Evolutionary conservation across 2,888 invertebrate genomes (phyloP).

Genomic region (Aquatica leii): DNA sequence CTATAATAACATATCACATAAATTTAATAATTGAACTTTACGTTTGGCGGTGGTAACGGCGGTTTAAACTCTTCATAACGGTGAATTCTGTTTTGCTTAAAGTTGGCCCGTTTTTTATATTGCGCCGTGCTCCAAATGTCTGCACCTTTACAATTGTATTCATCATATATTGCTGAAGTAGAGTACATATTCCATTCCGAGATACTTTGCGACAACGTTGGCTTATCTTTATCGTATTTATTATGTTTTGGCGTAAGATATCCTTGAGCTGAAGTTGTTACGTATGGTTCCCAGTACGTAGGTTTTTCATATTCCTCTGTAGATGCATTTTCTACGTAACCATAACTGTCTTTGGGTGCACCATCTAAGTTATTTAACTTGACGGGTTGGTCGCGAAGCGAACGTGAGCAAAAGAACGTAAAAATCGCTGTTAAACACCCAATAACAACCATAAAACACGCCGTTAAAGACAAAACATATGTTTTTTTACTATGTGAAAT

Average conservation of each 20-base stretch:
- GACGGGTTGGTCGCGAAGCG: constrained; percentile 64
- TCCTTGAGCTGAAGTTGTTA: constrained; percentile 39
- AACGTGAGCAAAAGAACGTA: constrained; percentile 65
- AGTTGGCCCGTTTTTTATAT: background rate
- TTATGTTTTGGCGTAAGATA: constrained; percentile 37
- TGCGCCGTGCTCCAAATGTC: background rate
- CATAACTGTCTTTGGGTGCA: constrained; percentile 65
- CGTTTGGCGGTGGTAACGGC: constrained; percentile 50
- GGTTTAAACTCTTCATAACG: constrained; percentile 39
- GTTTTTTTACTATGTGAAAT: constrained; percentile 43
- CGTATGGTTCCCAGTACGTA: constrained; percentile 38
- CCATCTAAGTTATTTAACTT: constrained; percentile 49
- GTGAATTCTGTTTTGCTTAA: background rate
- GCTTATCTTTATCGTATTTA: constrained; percentile 28
- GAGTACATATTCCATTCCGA: constrained; percentile 32
- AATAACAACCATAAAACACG: constrained; percentile 22
- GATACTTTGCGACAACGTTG: constrained; percentile 33
- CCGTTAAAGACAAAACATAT: constrained; percentile 34
- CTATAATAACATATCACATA: no score
- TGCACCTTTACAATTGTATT: constrained; percentile 12
- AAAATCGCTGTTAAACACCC: constrained; percentile 54
- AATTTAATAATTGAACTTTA: no score
- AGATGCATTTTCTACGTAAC: constrained; percentile 66
- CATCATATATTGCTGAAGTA: background rate
- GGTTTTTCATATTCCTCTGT: constrained; percentile 55